phyloP scores from a whole-genome alignment of 2,888 invertebrate species.

The Spicauda simplicius region DNA sequence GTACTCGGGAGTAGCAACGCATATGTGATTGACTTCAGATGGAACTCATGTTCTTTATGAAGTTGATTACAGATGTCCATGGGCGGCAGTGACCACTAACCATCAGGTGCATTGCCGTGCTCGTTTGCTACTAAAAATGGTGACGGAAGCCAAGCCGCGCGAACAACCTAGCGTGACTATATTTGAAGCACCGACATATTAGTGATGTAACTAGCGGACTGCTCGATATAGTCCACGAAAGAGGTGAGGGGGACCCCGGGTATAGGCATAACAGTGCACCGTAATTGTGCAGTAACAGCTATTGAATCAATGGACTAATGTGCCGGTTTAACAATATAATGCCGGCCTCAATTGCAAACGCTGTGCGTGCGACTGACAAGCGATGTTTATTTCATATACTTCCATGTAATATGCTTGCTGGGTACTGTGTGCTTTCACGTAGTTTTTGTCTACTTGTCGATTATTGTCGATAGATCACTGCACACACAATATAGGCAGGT shows the following conservation, averaged over 20 bases:
- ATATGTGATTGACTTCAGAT: too few species aligned
- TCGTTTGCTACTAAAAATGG: too few species aligned
- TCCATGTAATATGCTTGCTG: not conserved
- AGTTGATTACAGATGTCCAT: too few species aligned
- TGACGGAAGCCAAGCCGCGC: too few species aligned
- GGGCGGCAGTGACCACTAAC: too few species aligned
- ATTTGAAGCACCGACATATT: not conserved
- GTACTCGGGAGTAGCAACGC: too few species aligned
- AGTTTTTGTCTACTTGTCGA: not conserved
- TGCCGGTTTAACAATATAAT: conserved; percentile 50
- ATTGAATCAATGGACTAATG: conserved; percentile 49
- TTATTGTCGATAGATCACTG: too few species aligned
- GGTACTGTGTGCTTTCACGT: not conserved
- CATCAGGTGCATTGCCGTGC: too few species aligned
- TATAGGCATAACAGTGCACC: conserved; percentile 17
- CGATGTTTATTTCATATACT: conserved; percentile 32
- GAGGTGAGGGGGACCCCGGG: not conserved
- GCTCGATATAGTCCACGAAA: too few species aligned
- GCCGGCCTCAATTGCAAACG: conserved; percentile 52
- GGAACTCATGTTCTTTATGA: too few species aligned
- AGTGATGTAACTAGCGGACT: not conserved
- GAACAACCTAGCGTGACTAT: too few species aligned
- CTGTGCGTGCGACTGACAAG: conserved; percentile 41
- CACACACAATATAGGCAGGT: too few species aligned
- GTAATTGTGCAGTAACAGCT: conserved; percentile 18